Conservation (phyloP, 2,113 vertebrate species). For the Engraulis encrasicolus region DNA sequence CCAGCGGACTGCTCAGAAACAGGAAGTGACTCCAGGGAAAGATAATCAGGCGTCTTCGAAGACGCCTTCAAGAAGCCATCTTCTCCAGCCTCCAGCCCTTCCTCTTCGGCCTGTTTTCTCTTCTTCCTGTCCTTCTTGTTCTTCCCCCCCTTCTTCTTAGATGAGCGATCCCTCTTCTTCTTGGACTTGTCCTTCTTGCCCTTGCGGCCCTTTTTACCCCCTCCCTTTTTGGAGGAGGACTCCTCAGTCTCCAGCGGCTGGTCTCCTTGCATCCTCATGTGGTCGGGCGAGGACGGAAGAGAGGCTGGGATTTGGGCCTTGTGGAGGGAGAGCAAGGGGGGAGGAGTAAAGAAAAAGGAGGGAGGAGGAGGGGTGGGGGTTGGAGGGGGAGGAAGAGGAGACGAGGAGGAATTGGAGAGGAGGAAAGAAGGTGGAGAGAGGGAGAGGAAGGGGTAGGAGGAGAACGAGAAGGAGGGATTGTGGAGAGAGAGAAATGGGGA, state of each 20-base stretch:
- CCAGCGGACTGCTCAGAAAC: conserved; percentile 38
- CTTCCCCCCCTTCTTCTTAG: conserved; percentile 69
- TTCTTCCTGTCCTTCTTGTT: conserved; percentile 79
- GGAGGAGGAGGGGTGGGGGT: conserved; percentile 28
- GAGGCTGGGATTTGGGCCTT: conserved; percentile 55
- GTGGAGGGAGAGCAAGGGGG: conserved; percentile 25
- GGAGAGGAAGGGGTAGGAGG: background rate
- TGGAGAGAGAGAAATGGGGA: conserved; percentile 19
- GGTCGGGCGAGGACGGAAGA: conserved; percentile 50
- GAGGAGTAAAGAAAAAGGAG: too few species aligned
- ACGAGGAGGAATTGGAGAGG: too few species aligned
- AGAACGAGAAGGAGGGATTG: conserved; percentile 41
- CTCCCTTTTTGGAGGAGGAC: conserved; percentile 58
- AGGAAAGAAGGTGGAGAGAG: too few species aligned
- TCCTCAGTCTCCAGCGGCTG: conserved; percentile 47
- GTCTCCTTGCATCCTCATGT: conserved; percentile 57
- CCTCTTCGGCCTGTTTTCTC: conserved; percentile 71
- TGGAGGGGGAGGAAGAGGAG: conserved; percentile 25
- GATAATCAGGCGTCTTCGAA: conserved; percentile 57
- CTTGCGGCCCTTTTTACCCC: conserved; percentile 72
- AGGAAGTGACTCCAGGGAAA: conserved; percentile 51
- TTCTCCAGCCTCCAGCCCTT: conserved; percentile 60
- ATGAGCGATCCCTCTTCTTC: conserved; percentile 77
- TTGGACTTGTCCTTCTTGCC: conserved; percentile 71
- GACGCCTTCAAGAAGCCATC: conserved; percentile 64